Percentiles rank a stretch among this genome's conserved stretches.
Evolutionary conservation across 2,797 vertebrate species (phyloP).

Genomic region (Anguilla pacifica): DNA sequence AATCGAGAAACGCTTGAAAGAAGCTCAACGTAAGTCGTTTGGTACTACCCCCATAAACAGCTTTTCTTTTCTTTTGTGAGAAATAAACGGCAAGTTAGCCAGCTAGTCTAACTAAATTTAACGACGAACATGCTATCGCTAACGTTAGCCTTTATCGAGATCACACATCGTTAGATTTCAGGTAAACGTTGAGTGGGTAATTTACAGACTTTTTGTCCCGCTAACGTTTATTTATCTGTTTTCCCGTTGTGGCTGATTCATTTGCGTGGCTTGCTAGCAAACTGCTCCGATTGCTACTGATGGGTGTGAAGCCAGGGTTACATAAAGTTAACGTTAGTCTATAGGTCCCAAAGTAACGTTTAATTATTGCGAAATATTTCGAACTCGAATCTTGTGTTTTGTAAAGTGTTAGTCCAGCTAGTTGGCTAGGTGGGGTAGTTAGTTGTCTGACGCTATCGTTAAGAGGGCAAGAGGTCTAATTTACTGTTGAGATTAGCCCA

Average conservation of each 20-base stretch:
- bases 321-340: too few relatives aligned
- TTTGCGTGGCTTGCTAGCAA: too few relatives aligned
- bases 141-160: too few relatives aligned
- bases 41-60: not conserved
- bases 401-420: not conserved
- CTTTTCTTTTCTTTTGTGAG: slow-evolving; percentile 1
- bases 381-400: not conserved
- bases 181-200: not conserved
- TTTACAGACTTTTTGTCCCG: not conserved
- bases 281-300: too few relatives aligned
- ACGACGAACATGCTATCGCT: not conserved
- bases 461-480: too few relatives aligned
- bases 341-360: too few relatives aligned
- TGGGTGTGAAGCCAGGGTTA: too few relatives aligned
- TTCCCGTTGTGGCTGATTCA: too few relatives aligned
- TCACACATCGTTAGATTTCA: too few relatives aligned
- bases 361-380: not conserved
- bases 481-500: too few relatives aligned
- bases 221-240: too few relatives aligned
- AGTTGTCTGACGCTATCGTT: too few relatives aligned
- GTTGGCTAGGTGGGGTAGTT: not conserved
- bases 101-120: not conserved
- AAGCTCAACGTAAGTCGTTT: slow-evolving; percentile 24
- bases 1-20: slow-evolving; percentile 6
- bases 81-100: not conserved